phyloP scores from a whole-genome alignment of 2,888 invertebrate genomes.

The Zaprionus obscuricornis region DNA sequence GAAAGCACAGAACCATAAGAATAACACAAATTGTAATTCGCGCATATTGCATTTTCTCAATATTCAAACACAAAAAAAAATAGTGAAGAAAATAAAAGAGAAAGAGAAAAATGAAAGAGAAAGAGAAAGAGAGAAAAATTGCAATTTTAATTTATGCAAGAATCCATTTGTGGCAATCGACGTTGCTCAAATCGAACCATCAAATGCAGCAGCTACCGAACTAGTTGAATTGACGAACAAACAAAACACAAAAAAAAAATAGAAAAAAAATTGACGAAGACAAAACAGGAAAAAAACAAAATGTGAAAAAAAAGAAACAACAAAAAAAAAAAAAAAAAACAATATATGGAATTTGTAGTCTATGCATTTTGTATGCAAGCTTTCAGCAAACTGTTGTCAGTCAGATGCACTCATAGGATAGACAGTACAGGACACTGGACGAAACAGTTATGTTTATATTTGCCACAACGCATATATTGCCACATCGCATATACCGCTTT shows the following conservation, averaged over 20 bases:
- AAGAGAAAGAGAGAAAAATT: too few species aligned
- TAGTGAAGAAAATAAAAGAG: too few species aligned
- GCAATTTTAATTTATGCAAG: slow-evolving; percentile 63
- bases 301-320: slow-evolving; percentile 21
- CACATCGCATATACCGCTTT: too few species aligned
- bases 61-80: too few species aligned
- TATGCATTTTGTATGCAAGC: slow-evolving; percentile 60
- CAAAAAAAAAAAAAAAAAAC: slow-evolving; percentile 28
- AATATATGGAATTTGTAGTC: slow-evolving; percentile 39
- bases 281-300: slow-evolving; percentile 1
- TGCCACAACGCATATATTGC: neutral
- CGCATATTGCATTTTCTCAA: slow-evolving; percentile 14
- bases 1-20: neutral
- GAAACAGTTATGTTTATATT: slow-evolving; percentile 4
- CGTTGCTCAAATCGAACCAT: slow-evolving; percentile 50
- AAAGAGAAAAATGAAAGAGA: too few species aligned
- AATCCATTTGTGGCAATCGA: slow-evolving; percentile 46
- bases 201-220: slow-evolving; percentile 48
- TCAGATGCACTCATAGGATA: slow-evolving; percentile 38
- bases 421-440: slow-evolving; percentile 15
- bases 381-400: slow-evolving; percentile 61
- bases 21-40: neutral
- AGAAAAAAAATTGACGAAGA: neutral
- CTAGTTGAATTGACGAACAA: neutral
- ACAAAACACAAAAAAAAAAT: slow-evolving; percentile 16